Conservation (phyloP, 1,140 invertebrate genomes). For the Anthonomus grandis region DNA sequence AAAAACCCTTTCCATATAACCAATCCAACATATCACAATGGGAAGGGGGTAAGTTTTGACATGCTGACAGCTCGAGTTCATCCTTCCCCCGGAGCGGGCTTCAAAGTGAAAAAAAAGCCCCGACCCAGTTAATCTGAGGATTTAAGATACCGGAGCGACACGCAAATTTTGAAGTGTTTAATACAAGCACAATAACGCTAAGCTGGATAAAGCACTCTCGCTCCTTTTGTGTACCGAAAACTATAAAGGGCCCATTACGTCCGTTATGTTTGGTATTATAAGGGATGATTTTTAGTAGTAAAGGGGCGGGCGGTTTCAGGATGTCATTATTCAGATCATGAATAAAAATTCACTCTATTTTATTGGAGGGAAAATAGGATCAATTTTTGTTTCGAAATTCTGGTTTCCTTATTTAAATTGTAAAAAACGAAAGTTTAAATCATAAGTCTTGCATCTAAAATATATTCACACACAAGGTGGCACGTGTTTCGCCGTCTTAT, state of each 20-base stretch:
- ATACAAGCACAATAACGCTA: constrained; percentile 27
- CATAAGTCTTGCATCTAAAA: too few species aligned
- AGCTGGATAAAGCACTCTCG: constrained; percentile 28
- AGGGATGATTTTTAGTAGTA: constrained; percentile 20
- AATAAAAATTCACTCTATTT: too few species aligned
- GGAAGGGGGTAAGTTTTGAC: too few species aligned
- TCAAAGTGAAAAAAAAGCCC: constrained; percentile 22
- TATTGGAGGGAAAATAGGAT: too few species aligned
- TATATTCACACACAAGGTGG: too few species aligned
- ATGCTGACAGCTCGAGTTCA: constrained; percentile 11
- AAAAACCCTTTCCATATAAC: too few species aligned
- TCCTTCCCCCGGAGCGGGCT: too few species aligned
- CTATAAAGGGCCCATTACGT: constrained; percentile 25
- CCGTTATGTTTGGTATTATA: constrained; percentile 22
- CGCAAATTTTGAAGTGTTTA: constrained; percentile 29
- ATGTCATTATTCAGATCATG: background rate
- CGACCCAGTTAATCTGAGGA: constrained; percentile 20
- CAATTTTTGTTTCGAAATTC: too few species aligned
- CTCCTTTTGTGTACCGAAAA: constrained; percentile 27
- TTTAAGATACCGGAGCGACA: constrained; percentile 19
- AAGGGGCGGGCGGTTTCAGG: background rate
- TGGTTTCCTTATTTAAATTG: too few species aligned
- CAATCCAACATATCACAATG: too few species aligned
- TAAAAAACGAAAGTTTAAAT: too few species aligned
- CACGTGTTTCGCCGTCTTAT: too few species aligned